Base-by-base conservation (phyloP, 2,888 invertebrate species). In the Pterobdella sp. region DNA sequence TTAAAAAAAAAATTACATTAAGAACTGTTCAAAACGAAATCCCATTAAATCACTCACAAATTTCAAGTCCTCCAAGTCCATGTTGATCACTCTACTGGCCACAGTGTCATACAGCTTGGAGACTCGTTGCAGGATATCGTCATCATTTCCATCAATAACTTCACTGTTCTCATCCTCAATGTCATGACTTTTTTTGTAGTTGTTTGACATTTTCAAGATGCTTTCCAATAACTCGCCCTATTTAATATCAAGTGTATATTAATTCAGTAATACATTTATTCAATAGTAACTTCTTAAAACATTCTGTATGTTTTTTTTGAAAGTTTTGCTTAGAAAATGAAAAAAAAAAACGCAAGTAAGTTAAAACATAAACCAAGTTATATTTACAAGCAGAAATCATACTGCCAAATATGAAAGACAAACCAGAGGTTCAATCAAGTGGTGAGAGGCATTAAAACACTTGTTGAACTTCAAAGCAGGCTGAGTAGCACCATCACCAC, bases 1-100 rank as follows among this genome's bases (percentile, higher is more conserved):
- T 14, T 42, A 42, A 42, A 42, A 42, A 42, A 7, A 42, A 42
- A 14, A 42, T 18, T 18, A 14, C 10, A 14, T 42, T 18, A 42
- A 42, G 42, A 42, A 14, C 42, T 18, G 10, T 14, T 42, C 42
- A 42, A 42, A 7, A 42, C 7, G 18, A 42, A 42, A 42, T 42
- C 42, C 7, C 18, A 7, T 42, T 18, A 42, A 14, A 42, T 26
- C 42, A 42, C 60, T 56, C n/a, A 56, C 60, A 22, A 56, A 56
- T 4, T 4, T 3, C 60, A 56, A 3, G 3, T 56, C 60, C 3
- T 56, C 60, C 60, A 56, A 22, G 26, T 56, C 60, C 4, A 56
- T 4, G 60, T 56, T 56, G 60, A 56, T 56, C 60, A 56, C 26
- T 26, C 60, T 56, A 22, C 60, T 56, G 14, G 60, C 60, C n/a